These are phyloP conservation scores for Beroe ovata DNA, from an alignment of 37 sponge, comb jelly and placozoan species.

Conservation along the genomic window DNA sequence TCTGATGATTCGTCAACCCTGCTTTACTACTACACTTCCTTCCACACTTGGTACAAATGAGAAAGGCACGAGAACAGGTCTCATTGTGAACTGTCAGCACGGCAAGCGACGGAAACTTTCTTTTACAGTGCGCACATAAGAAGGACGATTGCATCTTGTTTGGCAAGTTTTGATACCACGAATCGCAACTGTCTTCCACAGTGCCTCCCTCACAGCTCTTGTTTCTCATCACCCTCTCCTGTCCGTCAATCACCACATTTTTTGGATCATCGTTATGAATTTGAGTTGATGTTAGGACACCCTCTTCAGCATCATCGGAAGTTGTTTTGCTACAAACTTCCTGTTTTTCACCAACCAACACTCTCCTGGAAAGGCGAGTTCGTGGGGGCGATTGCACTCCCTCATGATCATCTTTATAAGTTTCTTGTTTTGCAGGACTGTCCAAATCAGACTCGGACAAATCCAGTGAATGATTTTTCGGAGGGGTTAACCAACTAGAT, in stretches of 20 bases:
- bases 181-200: slow-evolving; percentile 29
- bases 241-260: neutral
- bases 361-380: neutral
- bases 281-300: neutral
- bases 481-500: neutral
- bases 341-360: neutral
- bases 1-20: neutral
- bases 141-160: slow-evolving; percentile 18
- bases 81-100: slow-evolving; percentile 21
- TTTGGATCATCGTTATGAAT: neutral
- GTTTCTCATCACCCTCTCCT: neutral
- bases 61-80: neutral
- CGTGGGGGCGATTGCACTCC: neutral
- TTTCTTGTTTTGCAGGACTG: slow-evolving; percentile 12
- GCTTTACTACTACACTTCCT: slow-evolving; percentile 22
- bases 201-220: neutral
- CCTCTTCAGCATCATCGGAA: neutral
- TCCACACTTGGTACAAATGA: slow-evolving; percentile 39
- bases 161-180: slow-evolving; percentile 43
- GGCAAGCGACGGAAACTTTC: neutral
- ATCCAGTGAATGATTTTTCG: neutral
- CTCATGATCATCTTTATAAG: neutral
- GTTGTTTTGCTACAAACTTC: too few relatives aligned
- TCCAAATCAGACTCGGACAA: slow-evolving; percentile 47
- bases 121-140: neutral